Evolutionary conservation across 2,888 invertebrate genomes (phyloP).

Genomic region (Drosophila hamatofila): DNA sequence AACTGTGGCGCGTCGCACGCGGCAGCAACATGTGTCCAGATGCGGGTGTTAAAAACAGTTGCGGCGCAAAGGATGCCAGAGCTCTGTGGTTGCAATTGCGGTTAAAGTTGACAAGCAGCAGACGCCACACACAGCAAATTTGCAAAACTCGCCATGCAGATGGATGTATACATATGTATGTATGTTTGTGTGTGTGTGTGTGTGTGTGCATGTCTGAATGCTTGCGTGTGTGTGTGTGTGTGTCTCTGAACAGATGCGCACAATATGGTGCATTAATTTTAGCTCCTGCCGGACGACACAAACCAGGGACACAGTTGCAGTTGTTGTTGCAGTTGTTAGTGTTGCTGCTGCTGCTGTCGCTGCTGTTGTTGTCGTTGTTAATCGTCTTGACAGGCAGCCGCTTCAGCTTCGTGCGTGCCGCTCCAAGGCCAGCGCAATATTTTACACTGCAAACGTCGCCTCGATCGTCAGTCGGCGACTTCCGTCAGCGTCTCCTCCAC

Average conservation of each 20-base stretch:
- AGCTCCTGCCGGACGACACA: conserved; percentile 64
- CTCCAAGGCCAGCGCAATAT: conserved; percentile 83
- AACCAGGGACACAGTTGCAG: conserved; percentile 53
- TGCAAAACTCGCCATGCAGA: conserved; percentile 17
- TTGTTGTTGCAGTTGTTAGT: conserved; percentile 28
- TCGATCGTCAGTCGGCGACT: conserved; percentile 64
- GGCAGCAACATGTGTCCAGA: conserved; percentile 58
- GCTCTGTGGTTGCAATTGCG: conserved; percentile 56
- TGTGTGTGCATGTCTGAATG: conserved; percentile 26
- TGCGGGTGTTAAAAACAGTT: conserved; percentile 65
- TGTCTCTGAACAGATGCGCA: conserved; percentile 75
- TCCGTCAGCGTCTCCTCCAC: conserved; percentile 61
- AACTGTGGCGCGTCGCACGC: conserved; percentile 28
- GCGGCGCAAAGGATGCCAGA: conserved; percentile 11
- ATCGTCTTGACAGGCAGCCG: conserved; percentile 80
- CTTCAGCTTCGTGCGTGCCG: conserved; percentile 71
- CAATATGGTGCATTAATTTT: conserved; percentile 80
- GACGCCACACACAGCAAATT: conserved; percentile 66
- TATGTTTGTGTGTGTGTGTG: background rate
- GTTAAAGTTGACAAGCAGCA: conserved; percentile 74
- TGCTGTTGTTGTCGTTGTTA: conserved; percentile 68
- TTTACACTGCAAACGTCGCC: conserved; percentile 68
- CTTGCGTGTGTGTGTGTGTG: conserved; percentile 1
- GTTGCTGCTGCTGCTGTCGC: conserved; percentile 5
- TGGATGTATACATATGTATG: background rate